Evolutionary conservation across 2,888 invertebrate genomes (phyloP), one percentile per base, ranked within the genome.

Genomic region (Diplazon laetatorius): DNA sequence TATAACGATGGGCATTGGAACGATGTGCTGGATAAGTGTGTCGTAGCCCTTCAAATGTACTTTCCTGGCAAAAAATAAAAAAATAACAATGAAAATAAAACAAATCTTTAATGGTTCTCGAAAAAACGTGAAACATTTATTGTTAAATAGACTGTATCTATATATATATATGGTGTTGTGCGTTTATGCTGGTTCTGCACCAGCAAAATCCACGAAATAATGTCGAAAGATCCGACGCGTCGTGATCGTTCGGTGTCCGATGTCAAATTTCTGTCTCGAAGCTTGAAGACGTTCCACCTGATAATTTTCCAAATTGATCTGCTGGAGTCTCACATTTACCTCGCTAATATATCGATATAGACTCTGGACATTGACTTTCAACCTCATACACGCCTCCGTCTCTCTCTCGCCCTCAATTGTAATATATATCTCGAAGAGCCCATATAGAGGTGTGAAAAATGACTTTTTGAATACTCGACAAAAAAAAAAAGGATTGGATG

Each of bases 191-290:
- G 18, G 48, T 35, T 37, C 25, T 39, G 65, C 37, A 50, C 50
- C 50, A 50, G 37, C 52, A 30, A 57, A 37, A 9, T 35, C 35
- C 37, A 37, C 37, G 37, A 35, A 18, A 37, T 37, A 57, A 5
- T 35, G 18, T 37, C 16, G 9, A 30, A 57, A 9, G 16, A 1
- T 55, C 35, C 22, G 4, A n/a, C n/a, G 30, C 9, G 14, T 52
- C 0, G 5, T n/a, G 22, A 1, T 22, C 14, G 30, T 52, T 14
- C 48, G 50, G 76, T 77, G 68, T 72, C 72, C 52, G 68, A 66
- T 73, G 68, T 77, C 77, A 73, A 73, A 77, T 77, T 73, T 69
- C 68, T 50, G 63, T 69, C 63, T 10, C 68, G n/a, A 57, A 25
- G n/a, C 37, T 9, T 22, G 62, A 30, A 18, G 25, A 2, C 6